Conservation (phyloP, 2,797 vertebrate species). For the Anableps anableps region DNA sequence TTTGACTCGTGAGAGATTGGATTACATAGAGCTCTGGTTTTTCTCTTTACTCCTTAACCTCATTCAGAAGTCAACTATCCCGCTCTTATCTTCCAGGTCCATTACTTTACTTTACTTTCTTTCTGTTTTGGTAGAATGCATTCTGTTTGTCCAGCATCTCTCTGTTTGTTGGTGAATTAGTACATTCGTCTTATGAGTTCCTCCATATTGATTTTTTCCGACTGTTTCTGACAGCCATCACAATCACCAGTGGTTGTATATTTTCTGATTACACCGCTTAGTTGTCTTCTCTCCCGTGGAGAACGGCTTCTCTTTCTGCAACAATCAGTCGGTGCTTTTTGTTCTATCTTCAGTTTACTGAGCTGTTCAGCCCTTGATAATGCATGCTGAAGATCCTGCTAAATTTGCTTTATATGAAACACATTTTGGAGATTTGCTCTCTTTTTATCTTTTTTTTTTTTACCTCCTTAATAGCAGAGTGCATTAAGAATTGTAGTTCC, state of each 20-base stretch:
- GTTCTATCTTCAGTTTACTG: slow-evolving; percentile 37
- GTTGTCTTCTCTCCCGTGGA: slow-evolving; percentile 53
- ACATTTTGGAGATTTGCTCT: slow-evolving; percentile 38
- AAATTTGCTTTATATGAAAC: slow-evolving; percentile 42
- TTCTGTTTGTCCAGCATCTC: slow-evolving; percentile 91
- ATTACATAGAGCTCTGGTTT: slow-evolving; percentile 80
- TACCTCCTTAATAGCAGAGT: slow-evolving; percentile 43
- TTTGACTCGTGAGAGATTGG: slow-evolving; percentile 75
- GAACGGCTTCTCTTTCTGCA: slow-evolving; percentile 53
- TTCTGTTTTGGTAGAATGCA: slow-evolving; percentile 86
- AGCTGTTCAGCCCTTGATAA: slow-evolving; percentile 41
- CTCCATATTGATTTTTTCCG: slow-evolving; percentile 64
- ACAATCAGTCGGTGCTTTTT: slow-evolving; percentile 50
- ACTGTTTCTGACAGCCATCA: slow-evolving; percentile 74
- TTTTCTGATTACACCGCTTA: slow-evolving; percentile 62
- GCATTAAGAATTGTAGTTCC: slow-evolving; percentile 33
- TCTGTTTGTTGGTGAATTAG: slow-evolving; percentile 83
- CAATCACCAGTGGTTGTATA: slow-evolving; percentile 74
- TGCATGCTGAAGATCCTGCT: slow-evolving; percentile 57
- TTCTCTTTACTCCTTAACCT: slow-evolving; percentile 84
- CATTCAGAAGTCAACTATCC: slow-evolving; percentile 82
- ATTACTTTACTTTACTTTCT: slow-evolving; percentile 70
- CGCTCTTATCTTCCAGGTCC: slow-evolving; percentile 79
- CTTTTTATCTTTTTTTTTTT: slow-evolving; percentile 29
- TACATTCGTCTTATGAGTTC: slow-evolving; percentile 76